Base-by-base conservation (phyloP, 1,140 invertebrate species). In the Conus ventricosus region DNA sequence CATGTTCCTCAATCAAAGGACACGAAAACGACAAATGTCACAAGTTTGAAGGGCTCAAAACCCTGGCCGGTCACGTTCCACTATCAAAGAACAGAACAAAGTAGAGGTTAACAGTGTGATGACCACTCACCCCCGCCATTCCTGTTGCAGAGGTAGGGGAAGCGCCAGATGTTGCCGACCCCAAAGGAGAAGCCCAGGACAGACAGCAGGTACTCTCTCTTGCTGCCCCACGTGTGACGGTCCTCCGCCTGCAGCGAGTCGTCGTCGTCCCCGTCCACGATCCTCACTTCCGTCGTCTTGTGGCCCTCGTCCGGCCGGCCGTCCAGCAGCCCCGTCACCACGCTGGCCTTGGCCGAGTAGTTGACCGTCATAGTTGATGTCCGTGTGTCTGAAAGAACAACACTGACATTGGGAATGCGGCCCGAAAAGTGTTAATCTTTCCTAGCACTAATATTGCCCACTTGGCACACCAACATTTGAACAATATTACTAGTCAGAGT, bases 91-190 rank as follows among this genome's bases (percentile, higher is more conserved):
- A 39, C 39, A 39, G 39, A 39, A 39, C 0, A 39, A 39, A 3
- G n/a, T n/a, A n/a, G 3, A 39, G 39, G 39, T 39, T 39, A 39
- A 39, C 39, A 39, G 39, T 39, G 39, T 39, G 39, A 39, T 39
- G 39, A 39, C 39, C 39, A 39, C 84, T 84, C 83, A 92, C 94
- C 95, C 84, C 95, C 95, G 13, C 95, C 95, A 91, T 95, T 95
- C 89, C 95, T 95, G 81, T 91, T 95, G 87, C 95, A 95, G 15
- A 95, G 88, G 89, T 95, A 95, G 13, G 95, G 95, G 90, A 95
- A 95, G 17, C 95, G 90, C 95, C 95, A 95, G 15, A 95, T 94
- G 90, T 95, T 95, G 13, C 95, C 95, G 88, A 92, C 83, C 25
- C 94, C 95, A 6, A 95, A 94, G 11, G 92, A 91, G 91, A 94